Percentiles rank a stretch among this genome's conserved stretches.
phyloP scores from a whole-genome alignment of 2,888 invertebrate species.

The Limnephilus marmoratus region DNA sequence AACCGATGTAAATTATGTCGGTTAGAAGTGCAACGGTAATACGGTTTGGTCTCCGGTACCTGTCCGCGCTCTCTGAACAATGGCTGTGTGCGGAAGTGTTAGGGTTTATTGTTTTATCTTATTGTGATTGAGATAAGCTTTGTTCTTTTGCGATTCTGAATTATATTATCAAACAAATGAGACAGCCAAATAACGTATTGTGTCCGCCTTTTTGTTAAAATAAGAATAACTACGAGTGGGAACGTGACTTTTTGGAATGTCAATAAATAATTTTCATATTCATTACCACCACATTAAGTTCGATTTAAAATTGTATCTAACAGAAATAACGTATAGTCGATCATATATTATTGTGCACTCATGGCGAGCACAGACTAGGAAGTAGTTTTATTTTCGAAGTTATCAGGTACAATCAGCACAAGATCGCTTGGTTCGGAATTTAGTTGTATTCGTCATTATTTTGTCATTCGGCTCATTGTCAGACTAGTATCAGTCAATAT shows the following conservation, averaged over 20 bases:
- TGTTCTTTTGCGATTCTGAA: background rate
- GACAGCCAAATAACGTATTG: background rate
- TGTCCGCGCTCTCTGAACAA: background rate
- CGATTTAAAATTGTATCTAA: background rate
- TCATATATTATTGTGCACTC: background rate
- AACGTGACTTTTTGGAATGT: background rate
- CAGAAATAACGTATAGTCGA: background rate
- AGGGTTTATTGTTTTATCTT: constrained; percentile 2
- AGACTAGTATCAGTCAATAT: too few species aligned
- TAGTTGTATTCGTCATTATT: too few species aligned
- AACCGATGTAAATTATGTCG: background rate
- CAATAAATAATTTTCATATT: background rate
- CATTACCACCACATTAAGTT: background rate
- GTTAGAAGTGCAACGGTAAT: background rate
- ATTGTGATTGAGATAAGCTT: background rate
- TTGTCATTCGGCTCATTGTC: too few species aligned
- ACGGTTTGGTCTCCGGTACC: background rate
- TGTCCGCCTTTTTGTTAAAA: background rate
- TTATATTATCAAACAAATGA: background rate
- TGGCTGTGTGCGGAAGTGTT: background rate
- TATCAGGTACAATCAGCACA: background rate
- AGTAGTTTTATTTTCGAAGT: background rate
- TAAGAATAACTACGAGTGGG: background rate
- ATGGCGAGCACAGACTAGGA: background rate
- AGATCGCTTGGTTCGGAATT: background rate